Evolutionary conservation across 1,140 invertebrate genomes (phyloP).

Genomic region (Myzus persicae): DNA sequence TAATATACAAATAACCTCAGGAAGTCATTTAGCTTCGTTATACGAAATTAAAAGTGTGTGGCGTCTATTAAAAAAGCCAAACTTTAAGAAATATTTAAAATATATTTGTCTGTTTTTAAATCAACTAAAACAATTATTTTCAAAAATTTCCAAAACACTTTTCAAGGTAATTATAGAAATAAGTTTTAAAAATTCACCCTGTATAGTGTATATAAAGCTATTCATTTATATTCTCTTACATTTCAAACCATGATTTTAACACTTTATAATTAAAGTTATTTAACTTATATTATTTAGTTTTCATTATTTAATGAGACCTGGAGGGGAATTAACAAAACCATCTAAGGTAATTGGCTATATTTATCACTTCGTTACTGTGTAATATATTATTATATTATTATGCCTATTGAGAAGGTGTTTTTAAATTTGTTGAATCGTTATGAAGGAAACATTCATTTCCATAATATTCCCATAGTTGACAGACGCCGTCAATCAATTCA

Average conservation of each 20-base stretch:
- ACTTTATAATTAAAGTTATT: constrained; percentile 13
- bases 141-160: too few species aligned
- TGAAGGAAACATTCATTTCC: neutral
- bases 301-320: neutral
- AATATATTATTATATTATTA: neutral
- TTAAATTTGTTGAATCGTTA: neutral
- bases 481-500: neutral
- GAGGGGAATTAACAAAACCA: neutral
- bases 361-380: neutral
- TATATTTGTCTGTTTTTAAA: too few species aligned
- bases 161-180: neutral
- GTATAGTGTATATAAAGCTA: neutral
- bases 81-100: neutral
- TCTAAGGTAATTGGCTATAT: neutral
- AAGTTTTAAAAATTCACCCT: neutral
- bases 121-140: too few species aligned
- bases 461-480: neutral
- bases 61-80: neutral
- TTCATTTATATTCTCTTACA: neutral
- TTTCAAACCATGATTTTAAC: constrained; percentile 15
- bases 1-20: neutral
- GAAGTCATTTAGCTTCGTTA: neutral
- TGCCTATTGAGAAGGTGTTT: neutral
- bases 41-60: too few species aligned
- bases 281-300: neutral